Base-by-base conservation (phyloP, 2,113 vertebrate genomes). In the Rhinichthys klamathensis region DNA sequence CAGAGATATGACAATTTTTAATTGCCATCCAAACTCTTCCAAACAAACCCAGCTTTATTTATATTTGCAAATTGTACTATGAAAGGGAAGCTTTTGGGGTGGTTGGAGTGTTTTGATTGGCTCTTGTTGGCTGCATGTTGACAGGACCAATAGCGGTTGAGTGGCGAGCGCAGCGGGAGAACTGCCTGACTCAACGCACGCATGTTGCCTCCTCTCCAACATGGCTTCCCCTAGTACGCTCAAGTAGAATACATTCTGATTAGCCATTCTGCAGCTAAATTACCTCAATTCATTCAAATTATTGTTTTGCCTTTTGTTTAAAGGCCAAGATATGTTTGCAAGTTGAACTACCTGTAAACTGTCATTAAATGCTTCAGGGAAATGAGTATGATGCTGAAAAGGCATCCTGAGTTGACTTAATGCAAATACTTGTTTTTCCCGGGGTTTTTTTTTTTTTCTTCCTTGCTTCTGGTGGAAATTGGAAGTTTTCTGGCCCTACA, bases 241-340 rank as follows among this genome's bases (percentile, higher is more conserved):
- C 90, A 91, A 94, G 92, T 75, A 93, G 93, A 94, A 94, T 93
- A 86, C 90, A 82, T 92, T 88, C 92, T 95, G 94, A 94, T 94
- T 95, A 94, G 91, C 93, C 91, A 92, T 94, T 95, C 91, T 93
- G 90, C 90, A 75, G 89, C 85, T 88, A 93, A 94, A 94, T 94
- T 93, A 92, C 92, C 91, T 92, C 89, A 90, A 94, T 94, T 94
- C 94, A 94, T 94, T 94, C 91, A 94, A 94, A 95, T 95, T 92
- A 95, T 94, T 95, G 93, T 95, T 95, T 94, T 92, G 93, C 82
- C 92, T 93, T 94, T 94, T 94, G 91, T 94, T 93, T 93, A 90
- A 93, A 93, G 93, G 92, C 91, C 92, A 91, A 90, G 89, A 87
- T 90, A 92, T 90, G 89, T 92, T 91, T 92, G 90, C 87, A 93